A percentile compares a stretch with the other conserved stretches of the same genome.
Evolutionary conservation across 2,797 vertebrate genomes (phyloP).

Genomic region (Benthosema pterotum): DNA sequence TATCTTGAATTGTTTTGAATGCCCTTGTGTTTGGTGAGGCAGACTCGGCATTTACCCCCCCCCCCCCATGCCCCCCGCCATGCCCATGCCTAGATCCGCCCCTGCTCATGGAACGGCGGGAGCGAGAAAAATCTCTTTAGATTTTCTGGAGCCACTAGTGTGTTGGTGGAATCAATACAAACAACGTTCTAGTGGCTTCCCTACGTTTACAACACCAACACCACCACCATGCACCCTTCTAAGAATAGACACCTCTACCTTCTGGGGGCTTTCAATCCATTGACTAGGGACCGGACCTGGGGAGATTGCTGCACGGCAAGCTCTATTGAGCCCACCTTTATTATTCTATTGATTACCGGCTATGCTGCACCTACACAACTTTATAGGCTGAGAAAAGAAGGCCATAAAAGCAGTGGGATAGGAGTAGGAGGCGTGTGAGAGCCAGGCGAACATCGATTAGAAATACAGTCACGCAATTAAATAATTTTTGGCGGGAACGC

Average conservation of each 20-base stretch:
- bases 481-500: too few species aligned
- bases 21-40: too few species aligned
- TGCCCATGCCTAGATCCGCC: too few species aligned
- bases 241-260: slow-evolving; percentile 23
- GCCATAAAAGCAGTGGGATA: slow-evolving; percentile 32
- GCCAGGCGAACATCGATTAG: slow-evolving; percentile 22
- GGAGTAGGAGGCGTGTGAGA: slow-evolving; percentile 23
- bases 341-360: slow-evolving; percentile 58
- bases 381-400: slow-evolving; percentile 38
- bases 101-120: too few species aligned
- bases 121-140: too few species aligned
- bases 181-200: too few species aligned
- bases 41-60: too few species aligned
- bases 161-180: too few species aligned
- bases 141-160: too few species aligned
- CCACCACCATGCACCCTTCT: neutral
- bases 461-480: neutral
- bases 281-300: slow-evolving; percentile 14
- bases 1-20: too few species aligned
- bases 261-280: slow-evolving; percentile 12
- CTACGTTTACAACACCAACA: too few species aligned
- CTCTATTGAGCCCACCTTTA: slow-evolving; percentile 57
- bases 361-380: slow-evolving; percentile 30
- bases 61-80: too few species aligned
- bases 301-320: slow-evolving; percentile 52